Conservation (phyloP, 2,888 invertebrate species). For the Callimorpha dominula region DNA sequence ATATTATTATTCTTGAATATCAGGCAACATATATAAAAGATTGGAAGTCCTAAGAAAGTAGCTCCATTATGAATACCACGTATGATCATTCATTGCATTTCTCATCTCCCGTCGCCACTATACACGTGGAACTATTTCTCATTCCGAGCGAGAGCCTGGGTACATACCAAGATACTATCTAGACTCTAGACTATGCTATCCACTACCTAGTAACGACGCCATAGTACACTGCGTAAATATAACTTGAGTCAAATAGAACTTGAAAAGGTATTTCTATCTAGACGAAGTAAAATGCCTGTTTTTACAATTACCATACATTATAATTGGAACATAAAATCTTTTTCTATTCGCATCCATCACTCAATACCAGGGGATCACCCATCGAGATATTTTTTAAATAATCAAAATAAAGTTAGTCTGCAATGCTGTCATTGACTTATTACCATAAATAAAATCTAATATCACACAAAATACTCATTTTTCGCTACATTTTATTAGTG, state of each 20-base stretch:
- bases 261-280: background rate
- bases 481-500: background rate
- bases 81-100: background rate
- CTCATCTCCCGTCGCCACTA: conserved; percentile 9
- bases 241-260: too few relatives aligned
- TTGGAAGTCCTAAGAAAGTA: background rate
- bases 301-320: background rate
- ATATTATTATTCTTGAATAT: too few relatives aligned
- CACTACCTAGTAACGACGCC: background rate
- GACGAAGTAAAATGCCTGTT: background rate
- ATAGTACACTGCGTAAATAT: background rate
- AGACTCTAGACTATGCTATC: background rate
- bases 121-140: conserved; percentile 15
- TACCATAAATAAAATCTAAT: background rate
- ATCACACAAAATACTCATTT: background rate
- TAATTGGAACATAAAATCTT: too few relatives aligned
- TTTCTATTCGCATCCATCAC: too few relatives aligned
- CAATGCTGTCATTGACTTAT: too few relatives aligned
- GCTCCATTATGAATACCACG: background rate
- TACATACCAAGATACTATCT: background rate
- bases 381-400: too few relatives aligned
- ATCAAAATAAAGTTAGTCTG: too few relatives aligned
- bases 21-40: background rate
- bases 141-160: background rate
- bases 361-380: too few relatives aligned